These are phyloP conservation scores for Ladona fulva DNA, from an alignment of 1,140 invertebrate genomes.

Conservation along the genomic window DNA sequence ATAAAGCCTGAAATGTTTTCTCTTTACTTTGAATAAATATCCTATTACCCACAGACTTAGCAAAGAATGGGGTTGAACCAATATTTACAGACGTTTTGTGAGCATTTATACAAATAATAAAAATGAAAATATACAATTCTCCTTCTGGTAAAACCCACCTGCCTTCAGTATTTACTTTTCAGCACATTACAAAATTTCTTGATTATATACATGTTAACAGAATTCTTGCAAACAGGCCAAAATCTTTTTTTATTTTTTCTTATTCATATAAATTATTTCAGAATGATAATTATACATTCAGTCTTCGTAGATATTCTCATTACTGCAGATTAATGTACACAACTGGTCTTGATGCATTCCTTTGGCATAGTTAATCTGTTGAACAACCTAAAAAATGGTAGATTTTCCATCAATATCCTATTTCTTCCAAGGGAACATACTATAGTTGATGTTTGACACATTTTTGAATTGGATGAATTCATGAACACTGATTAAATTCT, in stretches of 20 bases:
- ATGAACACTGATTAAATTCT: too few species aligned
- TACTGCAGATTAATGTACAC: slow-evolving; percentile 37
- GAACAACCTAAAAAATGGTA: slow-evolving; percentile 41
- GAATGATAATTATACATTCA: slow-evolving; percentile 14
- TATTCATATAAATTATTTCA: background rate
- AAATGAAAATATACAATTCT: background rate
- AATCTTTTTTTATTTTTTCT: background rate
- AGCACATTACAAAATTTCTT: background rate
- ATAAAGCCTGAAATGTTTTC: background rate
- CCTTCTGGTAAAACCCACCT: background rate
- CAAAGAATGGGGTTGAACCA: background rate
- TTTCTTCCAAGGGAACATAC: background rate
- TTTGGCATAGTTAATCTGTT: slow-evolving; percentile 78
- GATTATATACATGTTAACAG: background rate
- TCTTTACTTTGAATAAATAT: background rate
- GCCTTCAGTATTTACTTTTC: too few species aligned
- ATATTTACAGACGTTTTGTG: background rate
- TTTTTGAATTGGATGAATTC: too few species aligned
- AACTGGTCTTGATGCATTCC: slow-evolving; percentile 71
- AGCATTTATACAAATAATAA: slow-evolving; percentile 12
- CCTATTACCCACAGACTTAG: background rate
- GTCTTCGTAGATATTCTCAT: slow-evolving; percentile 21
- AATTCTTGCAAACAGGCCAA: background rate
- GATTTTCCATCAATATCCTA: background rate
- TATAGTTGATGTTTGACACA: slow-evolving; percentile 15